Conservation (phyloP, 2,113 vertebrate species). For the Scalopus aquaticus region DNA sequence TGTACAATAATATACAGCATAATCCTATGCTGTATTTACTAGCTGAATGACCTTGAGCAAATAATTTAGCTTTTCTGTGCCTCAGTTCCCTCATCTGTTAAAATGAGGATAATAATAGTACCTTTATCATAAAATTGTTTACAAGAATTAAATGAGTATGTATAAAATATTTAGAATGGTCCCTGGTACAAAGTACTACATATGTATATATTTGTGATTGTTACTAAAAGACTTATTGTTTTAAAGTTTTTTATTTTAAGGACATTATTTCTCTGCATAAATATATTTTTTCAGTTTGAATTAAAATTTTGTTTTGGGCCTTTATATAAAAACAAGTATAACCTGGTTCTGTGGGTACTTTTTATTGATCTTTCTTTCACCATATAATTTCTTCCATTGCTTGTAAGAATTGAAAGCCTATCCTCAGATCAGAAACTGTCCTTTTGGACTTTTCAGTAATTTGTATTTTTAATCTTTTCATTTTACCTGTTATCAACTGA, state of each 20-base stretch:
- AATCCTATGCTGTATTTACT: not conserved
- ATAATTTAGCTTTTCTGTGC: not conserved
- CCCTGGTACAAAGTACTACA: not conserved
- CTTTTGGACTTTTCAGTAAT: not conserved
- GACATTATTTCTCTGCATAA: constrained; percentile 27
- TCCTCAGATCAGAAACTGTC: not conserved
- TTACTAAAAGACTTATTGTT: constrained; percentile 13
- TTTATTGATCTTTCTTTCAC: not conserved
- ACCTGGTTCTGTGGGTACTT: not conserved
- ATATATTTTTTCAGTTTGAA: constrained; percentile 10
- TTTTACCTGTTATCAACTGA: not conserved
- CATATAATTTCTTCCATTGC: not conserved
- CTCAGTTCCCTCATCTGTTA: not conserved
- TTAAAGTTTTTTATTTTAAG: constrained; percentile 25
- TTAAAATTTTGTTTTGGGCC: constrained; percentile 20
- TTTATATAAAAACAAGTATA: not conserved
- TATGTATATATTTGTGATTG: not conserved
- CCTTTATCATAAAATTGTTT: not conserved
- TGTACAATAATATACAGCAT: not conserved
- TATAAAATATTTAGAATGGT: not conserved
- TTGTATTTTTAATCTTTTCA: not conserved
- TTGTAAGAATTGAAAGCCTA: not conserved
- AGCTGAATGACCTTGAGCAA: not conserved
- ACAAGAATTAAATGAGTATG: not conserved
- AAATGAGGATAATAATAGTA: not conserved